A percentile compares a stretch with the other conserved stretches of the same genome.
These are phyloP conservation scores for Pomatorhinus ruficollis DNA, from an alignment of 2,113 vertebrate genomes.

Conservation along the genomic window DNA sequence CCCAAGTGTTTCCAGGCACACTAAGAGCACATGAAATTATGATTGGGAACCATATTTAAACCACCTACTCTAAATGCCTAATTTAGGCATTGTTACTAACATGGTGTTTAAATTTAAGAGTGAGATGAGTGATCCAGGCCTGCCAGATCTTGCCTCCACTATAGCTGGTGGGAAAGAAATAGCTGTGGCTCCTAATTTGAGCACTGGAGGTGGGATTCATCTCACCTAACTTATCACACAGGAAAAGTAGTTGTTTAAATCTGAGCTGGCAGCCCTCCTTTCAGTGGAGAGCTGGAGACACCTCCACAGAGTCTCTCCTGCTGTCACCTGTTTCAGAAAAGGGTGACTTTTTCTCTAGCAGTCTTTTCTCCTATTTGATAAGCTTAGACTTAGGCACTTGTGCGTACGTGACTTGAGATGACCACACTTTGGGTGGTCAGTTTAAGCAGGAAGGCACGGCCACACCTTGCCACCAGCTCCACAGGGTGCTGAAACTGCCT, in stretches of 20 bases:
- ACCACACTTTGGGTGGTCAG: neutral
- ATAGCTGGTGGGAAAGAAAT: conserved; percentile 29
- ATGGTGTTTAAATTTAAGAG: conserved; percentile 16
- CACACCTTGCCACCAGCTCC: neutral
- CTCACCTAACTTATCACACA: neutral
- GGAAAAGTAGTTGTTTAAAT: neutral
- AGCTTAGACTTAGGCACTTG: neutral
- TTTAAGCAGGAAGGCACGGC: neutral
- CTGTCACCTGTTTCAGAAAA: neutral
- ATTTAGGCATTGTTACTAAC: conserved; percentile 47
- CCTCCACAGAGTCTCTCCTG: neutral
- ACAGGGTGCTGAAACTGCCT: too few species aligned
- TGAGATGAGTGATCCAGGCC: neutral
- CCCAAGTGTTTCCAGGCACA: conserved; percentile 50
- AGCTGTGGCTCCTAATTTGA: conserved; percentile 10
- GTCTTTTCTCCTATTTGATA: neutral
- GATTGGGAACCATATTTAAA: neutral
- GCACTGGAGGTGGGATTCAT: neutral
- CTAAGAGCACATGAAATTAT: conserved; percentile 20
- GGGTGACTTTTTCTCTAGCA: neutral
- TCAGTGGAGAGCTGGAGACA: neutral
- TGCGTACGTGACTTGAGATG: neutral
- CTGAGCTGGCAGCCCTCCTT: neutral
- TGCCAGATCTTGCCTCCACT: conserved; percentile 37
- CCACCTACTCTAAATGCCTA: conserved; percentile 31